Conservation (phyloP, 2,113 vertebrate species). For the Promerops cafer region DNA sequence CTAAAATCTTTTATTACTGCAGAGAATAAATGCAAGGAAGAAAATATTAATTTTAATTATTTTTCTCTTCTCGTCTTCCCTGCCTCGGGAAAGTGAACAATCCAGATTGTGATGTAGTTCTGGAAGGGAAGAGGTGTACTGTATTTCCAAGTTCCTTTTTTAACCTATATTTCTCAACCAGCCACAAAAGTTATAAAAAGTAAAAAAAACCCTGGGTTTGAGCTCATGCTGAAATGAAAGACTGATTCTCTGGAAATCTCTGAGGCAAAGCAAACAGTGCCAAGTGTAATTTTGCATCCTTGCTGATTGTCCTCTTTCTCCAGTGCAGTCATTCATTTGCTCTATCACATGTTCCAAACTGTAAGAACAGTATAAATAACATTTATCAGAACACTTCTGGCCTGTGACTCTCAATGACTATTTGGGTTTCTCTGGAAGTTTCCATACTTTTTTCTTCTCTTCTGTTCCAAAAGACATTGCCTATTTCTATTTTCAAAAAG, state of each 20-base stretch:
- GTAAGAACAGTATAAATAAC: not conserved
- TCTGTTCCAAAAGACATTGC: not conserved
- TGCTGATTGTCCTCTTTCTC: constrained; percentile 6
- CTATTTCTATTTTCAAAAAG: not conserved
- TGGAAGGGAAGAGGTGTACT: not conserved
- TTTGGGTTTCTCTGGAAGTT: not conserved
- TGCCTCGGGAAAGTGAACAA: not conserved
- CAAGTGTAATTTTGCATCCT: constrained; percentile 21
- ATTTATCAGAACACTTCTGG: constrained; percentile 13
- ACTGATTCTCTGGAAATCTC: constrained; percentile 12
- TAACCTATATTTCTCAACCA: not conserved
- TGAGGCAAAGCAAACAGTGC: not conserved
- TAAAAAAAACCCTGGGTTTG: not conserved
- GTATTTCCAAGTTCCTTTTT: not conserved
- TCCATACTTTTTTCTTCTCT: not conserved
- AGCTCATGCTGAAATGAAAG: constrained; percentile 16
- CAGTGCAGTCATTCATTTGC: constrained; percentile 19
- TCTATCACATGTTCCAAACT: not conserved
- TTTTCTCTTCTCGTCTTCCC: not conserved
- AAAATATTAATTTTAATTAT: constrained; percentile 5
- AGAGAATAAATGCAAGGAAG: not conserved
- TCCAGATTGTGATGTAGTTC: not conserved
- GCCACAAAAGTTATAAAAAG: not conserved
- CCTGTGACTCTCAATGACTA: not conserved
- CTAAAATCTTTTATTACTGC: not conserved